Percentiles rank a stretch among this genome's conserved stretches.
phyloP scores from a whole-genome alignment of 2,113 vertebrate genomes.

The Xenus cinereus region DNA sequence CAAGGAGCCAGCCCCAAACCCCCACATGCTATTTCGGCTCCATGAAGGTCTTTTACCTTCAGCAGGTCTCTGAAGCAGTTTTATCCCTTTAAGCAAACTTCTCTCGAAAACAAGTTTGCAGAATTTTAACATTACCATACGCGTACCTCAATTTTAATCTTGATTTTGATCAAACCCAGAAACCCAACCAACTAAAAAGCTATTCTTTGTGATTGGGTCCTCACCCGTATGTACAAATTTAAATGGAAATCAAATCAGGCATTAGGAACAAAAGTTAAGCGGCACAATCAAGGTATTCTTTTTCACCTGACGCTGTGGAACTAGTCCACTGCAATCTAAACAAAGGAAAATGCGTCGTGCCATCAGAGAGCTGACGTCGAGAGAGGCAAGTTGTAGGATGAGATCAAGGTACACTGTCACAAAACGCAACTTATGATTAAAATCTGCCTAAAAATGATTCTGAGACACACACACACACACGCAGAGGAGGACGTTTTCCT shows the following conservation, averaged over 20 bases:
- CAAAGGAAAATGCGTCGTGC: neutral
- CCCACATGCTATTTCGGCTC: too few species aligned
- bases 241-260: neutral
- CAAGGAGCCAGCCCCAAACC: neutral
- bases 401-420: neutral
- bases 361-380: neutral
- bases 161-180: neutral
- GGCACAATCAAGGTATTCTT: neutral
- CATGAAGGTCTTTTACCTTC: neutral
- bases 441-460: neutral
- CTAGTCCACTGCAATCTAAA: neutral
- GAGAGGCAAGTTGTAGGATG: neutral
- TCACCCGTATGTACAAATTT: neutral
- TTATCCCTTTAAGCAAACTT: neutral
- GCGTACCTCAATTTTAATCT: neutral
- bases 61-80: neutral
- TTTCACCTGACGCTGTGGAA: neutral
- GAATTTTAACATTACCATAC: neutral
- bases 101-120: neutral
- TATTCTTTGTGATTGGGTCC: neutral
- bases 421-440: neutral
- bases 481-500: fast-evolving
- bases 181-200: neutral
- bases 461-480: fast-evolving
- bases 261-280: neutral